Evolutionary conservation across 2,888 invertebrate genomes (phyloP), one percentile per base, ranked within the genome.

Genomic region (Allophyes oxyacanthae): DNA sequence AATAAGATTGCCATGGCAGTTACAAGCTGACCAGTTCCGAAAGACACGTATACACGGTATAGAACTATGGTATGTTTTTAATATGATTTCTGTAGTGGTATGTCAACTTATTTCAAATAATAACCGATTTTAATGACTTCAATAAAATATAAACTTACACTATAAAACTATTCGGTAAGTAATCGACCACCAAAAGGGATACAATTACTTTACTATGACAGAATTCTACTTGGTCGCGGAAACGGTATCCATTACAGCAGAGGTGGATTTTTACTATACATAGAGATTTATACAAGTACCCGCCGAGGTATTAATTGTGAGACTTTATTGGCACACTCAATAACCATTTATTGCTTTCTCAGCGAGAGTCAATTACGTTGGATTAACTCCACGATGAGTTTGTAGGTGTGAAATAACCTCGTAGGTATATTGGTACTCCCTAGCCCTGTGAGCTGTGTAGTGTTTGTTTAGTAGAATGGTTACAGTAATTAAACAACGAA

Each of bases 281-380:
- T 68, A 66, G 59, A 76, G 63, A 77, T 78, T 73, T 70, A 72
- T 72, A 78, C 61, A 58, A 77, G 59, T 65, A 40, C 60, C 56
- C 56, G 60, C 50, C 59, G 63, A 75, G 77, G 82, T 85, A 89
- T 88, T 90, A 90, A 89, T 90, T 90, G 86, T 81, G 66, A 70
- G 80, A 32, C 76, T 91, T 91, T 91, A 92, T 90, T 87, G 84
- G 86, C 78, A 81, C 79, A 86, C 84, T 85, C 90, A 91, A 92
- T 91, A 90, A 83, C 78, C 74, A 84, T 92, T 92, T 90, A 92
- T 89, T 72, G 86, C 88, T 83, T 79, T 89, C 89, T 77, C 88
- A 86, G 88, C 87, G 85, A 89, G 88, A 87, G 84, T 87, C 92
- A 91, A 92, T 93, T 91, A 91, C 82, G 81, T 78, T 76, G 82